Conservation (phyloP, 2,888 invertebrate species). For the Sisyra nigra region DNA sequence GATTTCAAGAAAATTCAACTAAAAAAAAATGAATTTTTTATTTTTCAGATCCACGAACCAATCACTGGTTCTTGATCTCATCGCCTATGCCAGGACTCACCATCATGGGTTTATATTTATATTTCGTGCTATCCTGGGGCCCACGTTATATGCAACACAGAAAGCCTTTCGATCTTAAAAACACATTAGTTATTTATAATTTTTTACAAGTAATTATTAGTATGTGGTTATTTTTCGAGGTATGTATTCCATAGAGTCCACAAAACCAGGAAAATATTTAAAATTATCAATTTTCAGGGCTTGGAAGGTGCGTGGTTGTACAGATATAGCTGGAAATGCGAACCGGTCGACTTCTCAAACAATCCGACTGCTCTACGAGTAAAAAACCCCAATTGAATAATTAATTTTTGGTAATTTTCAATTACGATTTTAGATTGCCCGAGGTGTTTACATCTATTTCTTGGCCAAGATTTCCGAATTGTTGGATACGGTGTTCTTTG, state of each 20-base stretch:
- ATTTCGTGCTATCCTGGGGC: constrained; percentile 61
- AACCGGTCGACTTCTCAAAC: constrained; percentile 74
- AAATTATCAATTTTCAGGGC: constrained; percentile 34
- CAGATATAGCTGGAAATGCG: constrained; percentile 79
- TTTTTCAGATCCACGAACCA: constrained; percentile 41
- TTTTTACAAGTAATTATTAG: constrained; percentile 75
- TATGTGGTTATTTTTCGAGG: constrained; percentile 63
- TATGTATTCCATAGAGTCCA: constrained; percentile 22
- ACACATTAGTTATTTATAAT: constrained; percentile 70
- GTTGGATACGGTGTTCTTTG: constrained; percentile 85
- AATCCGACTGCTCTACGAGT: constrained; percentile 65
- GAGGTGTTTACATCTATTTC: constrained; percentile 72
- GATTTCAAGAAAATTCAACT: too few species aligned
- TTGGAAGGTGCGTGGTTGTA: constrained; percentile 61
- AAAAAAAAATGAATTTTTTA: too few species aligned
- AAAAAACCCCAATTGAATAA: constrained; percentile 21
- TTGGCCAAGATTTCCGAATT: constrained; percentile 81
- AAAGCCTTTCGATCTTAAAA: constrained; percentile 67
- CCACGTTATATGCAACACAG: constrained; percentile 77
- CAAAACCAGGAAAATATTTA: not conserved
- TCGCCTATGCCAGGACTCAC: constrained; percentile 52
- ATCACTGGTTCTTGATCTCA: constrained; percentile 52
- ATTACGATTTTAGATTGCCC: constrained; percentile 32
- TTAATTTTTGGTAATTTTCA: not conserved
- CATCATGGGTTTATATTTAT: constrained; percentile 49